These are phyloP conservation scores for Drosophila falleni DNA, from an alignment of 2,888 invertebrate species.

Conservation along the genomic window DNA sequence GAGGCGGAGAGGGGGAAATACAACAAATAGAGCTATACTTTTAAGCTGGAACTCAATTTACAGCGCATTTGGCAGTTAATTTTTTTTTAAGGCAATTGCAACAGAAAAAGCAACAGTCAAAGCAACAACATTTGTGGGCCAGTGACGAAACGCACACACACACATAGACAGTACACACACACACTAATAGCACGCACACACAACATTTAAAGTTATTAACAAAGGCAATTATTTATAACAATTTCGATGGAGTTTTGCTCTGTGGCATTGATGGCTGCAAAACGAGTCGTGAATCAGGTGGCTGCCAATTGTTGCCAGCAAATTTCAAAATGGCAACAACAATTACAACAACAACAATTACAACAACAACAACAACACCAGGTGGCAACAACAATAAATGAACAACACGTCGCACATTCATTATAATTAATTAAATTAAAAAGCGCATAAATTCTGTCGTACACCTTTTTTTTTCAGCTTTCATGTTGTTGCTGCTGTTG, in stretches of 20 bases:
- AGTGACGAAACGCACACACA: conserved; percentile 47
- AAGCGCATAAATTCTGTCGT: conserved; percentile 66
- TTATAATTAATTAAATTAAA: conserved; percentile 73
- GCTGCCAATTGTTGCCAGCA: conserved; percentile 55
- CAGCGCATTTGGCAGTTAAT: conserved; percentile 42
- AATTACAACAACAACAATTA: conserved; percentile 7
- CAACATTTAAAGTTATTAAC: conserved; percentile 72
- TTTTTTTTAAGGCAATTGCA: conserved; percentile 36
- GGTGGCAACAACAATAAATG: conserved; percentile 11
- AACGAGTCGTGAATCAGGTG: conserved; percentile 65
- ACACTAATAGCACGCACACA: conserved; percentile 19
- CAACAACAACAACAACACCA: conserved; percentile 6
- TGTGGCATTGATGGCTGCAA: conserved; percentile 65
- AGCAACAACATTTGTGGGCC: conserved; percentile 50
- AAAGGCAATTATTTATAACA: conserved; percentile 75
- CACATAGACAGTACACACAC: conserved; percentile 3
- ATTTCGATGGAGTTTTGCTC: conserved; percentile 65
- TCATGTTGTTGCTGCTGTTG: conserved; percentile 37
- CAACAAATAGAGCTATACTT: not conserved
- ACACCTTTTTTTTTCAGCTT: conserved; percentile 46
- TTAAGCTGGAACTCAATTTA: conserved; percentile 13
- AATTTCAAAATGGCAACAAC: conserved; percentile 49
- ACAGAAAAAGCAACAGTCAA: conserved; percentile 52
- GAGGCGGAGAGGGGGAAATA: not conserved
- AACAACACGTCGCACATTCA: conserved; percentile 54